A percentile compares a stretch with the other conserved stretches of the same genome.
Conservation (phyloP, 2,888 invertebrate species). For the Calameuta pallipes region DNA sequence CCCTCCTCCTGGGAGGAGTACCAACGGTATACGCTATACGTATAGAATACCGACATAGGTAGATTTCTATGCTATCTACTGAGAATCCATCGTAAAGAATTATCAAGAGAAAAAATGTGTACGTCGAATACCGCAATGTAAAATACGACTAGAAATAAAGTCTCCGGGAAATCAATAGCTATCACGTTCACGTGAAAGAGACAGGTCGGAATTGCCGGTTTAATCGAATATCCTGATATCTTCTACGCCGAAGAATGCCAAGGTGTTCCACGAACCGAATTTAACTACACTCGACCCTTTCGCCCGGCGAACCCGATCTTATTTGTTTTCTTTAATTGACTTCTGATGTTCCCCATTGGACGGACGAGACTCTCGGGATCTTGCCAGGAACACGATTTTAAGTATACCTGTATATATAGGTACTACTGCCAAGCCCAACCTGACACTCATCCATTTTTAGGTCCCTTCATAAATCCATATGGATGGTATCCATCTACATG, state of each 20-base stretch:
- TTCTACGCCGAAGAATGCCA: slow-evolving; percentile 11
- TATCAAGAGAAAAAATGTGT: background rate
- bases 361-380: background rate
- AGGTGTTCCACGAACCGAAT: slow-evolving; percentile 22
- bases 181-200: background rate
- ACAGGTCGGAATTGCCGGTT: slow-evolving; percentile 14
- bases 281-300: slow-evolving; percentile 12
- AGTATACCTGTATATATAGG: background rate
- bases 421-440: background rate
- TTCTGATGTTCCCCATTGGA: slow-evolving; percentile 16
- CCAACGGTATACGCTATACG: background rate
- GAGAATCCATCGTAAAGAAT: background rate
- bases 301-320: slow-evolving; percentile 13
- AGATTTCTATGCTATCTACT: background rate
- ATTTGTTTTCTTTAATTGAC: slow-evolving; percentile 23
- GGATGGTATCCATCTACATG: background rate
- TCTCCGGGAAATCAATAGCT: background rate
- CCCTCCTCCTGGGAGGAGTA: too few relatives aligned
- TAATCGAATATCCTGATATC: slow-evolving; percentile 20
- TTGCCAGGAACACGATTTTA: background rate
- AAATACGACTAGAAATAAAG: background rate
- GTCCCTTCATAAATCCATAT: background rate
- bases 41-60: background rate
- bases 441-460: background rate
- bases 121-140: background rate